phyloP scores from a whole-genome alignment of 2,888 invertebrate genomes.

The Buathra laborator region DNA sequence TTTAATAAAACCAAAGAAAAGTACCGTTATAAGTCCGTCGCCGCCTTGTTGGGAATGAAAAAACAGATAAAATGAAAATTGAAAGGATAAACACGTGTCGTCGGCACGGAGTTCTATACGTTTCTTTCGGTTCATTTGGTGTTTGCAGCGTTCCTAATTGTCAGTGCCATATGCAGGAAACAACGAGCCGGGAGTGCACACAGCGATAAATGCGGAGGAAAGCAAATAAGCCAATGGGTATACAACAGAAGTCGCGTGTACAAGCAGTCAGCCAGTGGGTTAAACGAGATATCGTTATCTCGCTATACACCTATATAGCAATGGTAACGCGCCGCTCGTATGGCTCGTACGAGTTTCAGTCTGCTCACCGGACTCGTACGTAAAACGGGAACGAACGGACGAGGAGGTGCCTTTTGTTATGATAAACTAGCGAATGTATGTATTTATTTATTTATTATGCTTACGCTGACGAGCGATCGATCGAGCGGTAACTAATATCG shows the following conservation, averaged over 20 bases:
- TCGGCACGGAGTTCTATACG: slow-evolving; percentile 18
- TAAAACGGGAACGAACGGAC: slow-evolving; percentile 13
- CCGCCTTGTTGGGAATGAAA: neutral
- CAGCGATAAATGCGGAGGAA: slow-evolving; percentile 33
- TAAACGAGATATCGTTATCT: slow-evolving; percentile 68
- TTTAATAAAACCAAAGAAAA: neutral
- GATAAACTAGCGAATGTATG: neutral
- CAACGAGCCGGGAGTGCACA: slow-evolving; percentile 15
- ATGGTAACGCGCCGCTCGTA: slow-evolving; percentile 23
- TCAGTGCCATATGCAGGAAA: slow-evolving; percentile 18
- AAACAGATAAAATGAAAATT: slow-evolving; percentile 7
- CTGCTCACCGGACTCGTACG: slow-evolving; percentile 8
- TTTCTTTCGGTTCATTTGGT: slow-evolving; percentile 13
- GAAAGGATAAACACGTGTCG: slow-evolving; percentile 22
- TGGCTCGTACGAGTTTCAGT: neutral
- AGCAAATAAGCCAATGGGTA: slow-evolving; percentile 36
- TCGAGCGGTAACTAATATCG: neutral
- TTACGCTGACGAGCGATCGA: neutral
- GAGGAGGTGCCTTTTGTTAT: slow-evolving; percentile 7
- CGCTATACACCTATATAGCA: slow-evolving; percentile 32
- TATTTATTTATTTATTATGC: neutral
- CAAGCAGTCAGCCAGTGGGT: slow-evolving; percentile 52
- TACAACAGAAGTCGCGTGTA: slow-evolving; percentile 34
- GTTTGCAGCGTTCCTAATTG: slow-evolving; percentile 28
- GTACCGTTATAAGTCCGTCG: neutral